Evolutionary conservation across 2,888 invertebrate genomes (phyloP).

Genomic region (Boloria selene): DNA sequence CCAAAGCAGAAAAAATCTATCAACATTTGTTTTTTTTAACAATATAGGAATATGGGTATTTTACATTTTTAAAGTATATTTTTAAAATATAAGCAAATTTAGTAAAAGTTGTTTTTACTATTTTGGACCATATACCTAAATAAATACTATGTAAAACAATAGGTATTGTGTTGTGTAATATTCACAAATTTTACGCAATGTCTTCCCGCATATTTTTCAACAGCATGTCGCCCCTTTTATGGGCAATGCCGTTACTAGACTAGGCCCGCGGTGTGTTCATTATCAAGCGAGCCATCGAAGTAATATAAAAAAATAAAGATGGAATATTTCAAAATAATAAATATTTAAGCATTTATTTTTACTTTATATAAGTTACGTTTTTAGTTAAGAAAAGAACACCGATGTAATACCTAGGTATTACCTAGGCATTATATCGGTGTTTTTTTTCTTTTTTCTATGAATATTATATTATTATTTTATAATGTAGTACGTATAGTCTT

Average conservation of each 20-base stretch:
- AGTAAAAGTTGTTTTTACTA: neutral
- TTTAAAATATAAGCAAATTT: neutral
- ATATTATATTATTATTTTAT: too few relatives aligned
- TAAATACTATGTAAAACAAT: too few relatives aligned
- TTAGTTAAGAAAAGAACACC: too few relatives aligned
- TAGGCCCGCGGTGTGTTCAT: neutral
- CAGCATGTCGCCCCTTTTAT: conserved; percentile 15
- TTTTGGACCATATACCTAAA: neutral
- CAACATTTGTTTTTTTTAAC: too few relatives aligned
- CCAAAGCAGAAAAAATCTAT: too few relatives aligned
- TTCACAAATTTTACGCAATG: neutral
- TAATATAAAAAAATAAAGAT: conserved; percentile 4
- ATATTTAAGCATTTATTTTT: neutral
- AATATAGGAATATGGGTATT: too few relatives aligned
- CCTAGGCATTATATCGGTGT: too few relatives aligned
- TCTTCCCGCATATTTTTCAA: conserved; percentile 13
- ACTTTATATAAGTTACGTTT: too few relatives aligned
- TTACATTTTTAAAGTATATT: too few relatives aligned
- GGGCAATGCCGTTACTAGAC: conserved; percentile 10
- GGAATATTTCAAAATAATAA: neutral
- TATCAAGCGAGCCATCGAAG: neutral
- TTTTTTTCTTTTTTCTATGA: too few relatives aligned
- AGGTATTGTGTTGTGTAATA: neutral
- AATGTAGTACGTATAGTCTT: too few relatives aligned
- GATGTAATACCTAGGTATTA: too few relatives aligned